A percentile compares a stretch with the other conserved stretches of the same genome.
These are phyloP conservation scores for Rhinopomastus cyanomelas DNA, from an alignment of 2,113 vertebrate species.

Conservation along the genomic window DNA sequence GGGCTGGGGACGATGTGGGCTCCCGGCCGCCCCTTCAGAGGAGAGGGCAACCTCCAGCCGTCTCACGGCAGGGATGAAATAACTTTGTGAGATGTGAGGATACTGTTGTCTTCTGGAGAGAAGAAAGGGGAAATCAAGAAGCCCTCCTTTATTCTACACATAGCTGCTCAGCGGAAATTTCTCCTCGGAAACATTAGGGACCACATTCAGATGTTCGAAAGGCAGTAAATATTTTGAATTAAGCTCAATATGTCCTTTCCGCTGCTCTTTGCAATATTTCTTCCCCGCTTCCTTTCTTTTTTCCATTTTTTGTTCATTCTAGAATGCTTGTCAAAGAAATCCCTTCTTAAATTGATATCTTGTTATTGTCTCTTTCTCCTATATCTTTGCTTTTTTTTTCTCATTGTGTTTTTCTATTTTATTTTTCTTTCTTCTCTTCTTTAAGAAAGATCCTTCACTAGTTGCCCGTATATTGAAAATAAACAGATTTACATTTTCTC, in stretches of 20 bases:
- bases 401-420: background rate
- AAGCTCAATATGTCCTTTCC: slow-evolving; percentile 25
- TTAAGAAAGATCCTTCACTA: background rate
- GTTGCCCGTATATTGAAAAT: slow-evolving; percentile 38
- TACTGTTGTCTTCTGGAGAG: background rate
- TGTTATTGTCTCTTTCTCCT: background rate
- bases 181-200: background rate
- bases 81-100: background rate
- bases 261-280: background rate
- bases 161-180: background rate
- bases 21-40: background rate
- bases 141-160: background rate
- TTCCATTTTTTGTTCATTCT: background rate
- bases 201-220: background rate
- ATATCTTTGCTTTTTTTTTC: background rate
- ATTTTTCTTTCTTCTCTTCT: background rate
- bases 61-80: background rate
- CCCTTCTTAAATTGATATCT: background rate
- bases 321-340: slow-evolving; percentile 21
- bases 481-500: slow-evolving; percentile 57
- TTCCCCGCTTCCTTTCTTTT: background rate
- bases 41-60: background rate
- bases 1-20: background rate
- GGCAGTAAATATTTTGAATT: slow-evolving; percentile 30
- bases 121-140: background rate